Percentiles rank a stretch among this genome's conserved stretches.
Evolutionary conservation across 2,888 invertebrate genomes (phyloP).

Genomic region (Cyclophora punctaria): DNA sequence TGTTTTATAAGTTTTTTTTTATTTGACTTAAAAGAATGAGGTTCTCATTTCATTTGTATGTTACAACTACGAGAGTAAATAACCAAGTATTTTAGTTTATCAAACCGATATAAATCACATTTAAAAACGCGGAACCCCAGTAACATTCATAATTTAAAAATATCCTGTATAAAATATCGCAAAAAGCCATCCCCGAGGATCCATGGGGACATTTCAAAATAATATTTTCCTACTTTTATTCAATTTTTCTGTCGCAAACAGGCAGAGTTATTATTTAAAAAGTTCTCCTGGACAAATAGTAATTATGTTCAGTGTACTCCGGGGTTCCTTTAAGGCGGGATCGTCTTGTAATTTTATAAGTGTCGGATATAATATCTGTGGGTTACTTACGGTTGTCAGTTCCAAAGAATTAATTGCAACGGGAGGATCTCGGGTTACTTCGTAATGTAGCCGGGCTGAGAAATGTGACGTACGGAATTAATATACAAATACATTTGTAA

Average conservation of each 20-base stretch:
- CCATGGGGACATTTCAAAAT: background rate
- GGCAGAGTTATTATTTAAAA: conserved; percentile 4
- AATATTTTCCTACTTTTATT: background rate
- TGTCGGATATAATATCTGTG: conserved; percentile 28
- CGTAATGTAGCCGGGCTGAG: conserved; percentile 1
- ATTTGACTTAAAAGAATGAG: too few species aligned
- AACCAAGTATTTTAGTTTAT: too few species aligned
- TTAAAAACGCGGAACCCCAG: too few species aligned
- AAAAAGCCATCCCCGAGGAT: too few species aligned
- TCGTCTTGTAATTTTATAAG: conserved; percentile 38
- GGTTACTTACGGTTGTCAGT: conserved; percentile 21
- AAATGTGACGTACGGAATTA: too few species aligned
- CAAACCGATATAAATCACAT: too few species aligned
- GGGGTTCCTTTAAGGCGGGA: conserved; percentile 7
- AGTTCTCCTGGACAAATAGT: conserved; percentile 2
- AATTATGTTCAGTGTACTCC: conserved; percentile 2
- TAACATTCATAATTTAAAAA: too few species aligned
- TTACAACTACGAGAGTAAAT: too few species aligned
- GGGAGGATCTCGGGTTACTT: conserved; percentile 7
- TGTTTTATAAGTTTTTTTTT: too few species aligned
- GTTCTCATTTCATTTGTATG: too few species aligned
- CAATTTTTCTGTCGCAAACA: conserved; percentile 1
- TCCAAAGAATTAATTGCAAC: conserved; percentile 26
- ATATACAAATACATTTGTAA: too few species aligned
- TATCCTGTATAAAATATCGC: too few species aligned